Conservation (phyloP, 1,140 invertebrate species). For the Nasonia vitripennis region DNA sequence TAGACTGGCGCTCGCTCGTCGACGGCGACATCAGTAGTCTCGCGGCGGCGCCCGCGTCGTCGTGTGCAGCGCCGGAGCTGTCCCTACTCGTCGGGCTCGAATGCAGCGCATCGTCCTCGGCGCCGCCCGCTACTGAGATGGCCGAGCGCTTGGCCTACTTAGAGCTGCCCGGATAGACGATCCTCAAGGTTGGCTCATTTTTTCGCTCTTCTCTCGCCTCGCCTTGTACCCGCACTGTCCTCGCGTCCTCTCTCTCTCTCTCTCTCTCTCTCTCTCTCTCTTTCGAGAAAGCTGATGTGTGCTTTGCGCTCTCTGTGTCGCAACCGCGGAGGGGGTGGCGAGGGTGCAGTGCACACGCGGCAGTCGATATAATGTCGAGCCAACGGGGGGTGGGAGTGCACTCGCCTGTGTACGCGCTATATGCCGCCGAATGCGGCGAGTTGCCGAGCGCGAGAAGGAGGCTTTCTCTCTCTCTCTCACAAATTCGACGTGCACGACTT, state of each 20-base stretch:
- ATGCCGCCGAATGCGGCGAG: not conserved
- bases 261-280: no score
- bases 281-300: no score
- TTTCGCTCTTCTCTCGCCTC: not conserved
- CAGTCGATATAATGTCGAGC: not conserved
- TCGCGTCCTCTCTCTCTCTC: no score
- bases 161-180: not conserved
- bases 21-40: constrained; percentile 24
- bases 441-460: not conserved
- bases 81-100: not conserved
- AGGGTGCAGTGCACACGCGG: not conserved
- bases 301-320: not conserved
- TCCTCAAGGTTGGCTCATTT: not conserved
- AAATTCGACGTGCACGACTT: no score
- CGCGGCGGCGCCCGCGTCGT: constrained; percentile 40
- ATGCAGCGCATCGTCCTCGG: not conserved
- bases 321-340: no score
- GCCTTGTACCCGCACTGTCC: no score
- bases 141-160: not conserved
- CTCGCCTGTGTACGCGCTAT: not conserved
- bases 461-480: no score
- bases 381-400: no score
- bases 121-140: not conserved
- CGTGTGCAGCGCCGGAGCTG: not conserved
- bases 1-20: no score